These are phyloP conservation scores for Macrosiphum euphorbiae DNA, from an alignment of 2,888 invertebrate genomes.

Conservation along the genomic window DNA sequence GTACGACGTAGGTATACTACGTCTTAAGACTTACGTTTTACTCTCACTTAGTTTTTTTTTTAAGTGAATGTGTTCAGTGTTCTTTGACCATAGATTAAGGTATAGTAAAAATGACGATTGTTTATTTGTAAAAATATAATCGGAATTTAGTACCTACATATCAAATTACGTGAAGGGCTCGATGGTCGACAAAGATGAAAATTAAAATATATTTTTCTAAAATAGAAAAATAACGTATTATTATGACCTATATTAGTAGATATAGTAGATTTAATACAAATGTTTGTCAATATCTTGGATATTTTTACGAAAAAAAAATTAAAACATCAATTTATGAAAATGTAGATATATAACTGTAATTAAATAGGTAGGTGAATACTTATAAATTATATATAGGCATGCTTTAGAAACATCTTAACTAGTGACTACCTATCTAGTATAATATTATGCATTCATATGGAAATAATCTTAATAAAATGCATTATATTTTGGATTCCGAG, in stretches of 20 bases:
- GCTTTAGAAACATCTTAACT: too few relatives aligned
- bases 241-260: neutral
- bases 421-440: too few relatives aligned
- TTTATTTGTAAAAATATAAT: neutral
- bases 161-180: neutral
- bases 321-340: neutral
- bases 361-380: neutral
- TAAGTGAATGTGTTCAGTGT: neutral
- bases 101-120: neutral
- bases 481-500: too few relatives aligned
- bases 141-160: neutral
- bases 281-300: neutral
- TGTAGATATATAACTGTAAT: neutral
- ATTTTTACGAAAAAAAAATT: neutral
- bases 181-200: neutral
- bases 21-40: neutral
- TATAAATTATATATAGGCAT: too few relatives aligned
- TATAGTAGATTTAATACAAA: neutral
- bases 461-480: too few relatives aligned
- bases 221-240: neutral
- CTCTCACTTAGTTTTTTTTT: too few relatives aligned
- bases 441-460: too few relatives aligned
- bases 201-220: neutral
- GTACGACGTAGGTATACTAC: neutral
- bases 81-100: neutral